Evolutionary conservation across 2,113 vertebrate genomes (phyloP).

Genomic region (Albula goreensis): DNA sequence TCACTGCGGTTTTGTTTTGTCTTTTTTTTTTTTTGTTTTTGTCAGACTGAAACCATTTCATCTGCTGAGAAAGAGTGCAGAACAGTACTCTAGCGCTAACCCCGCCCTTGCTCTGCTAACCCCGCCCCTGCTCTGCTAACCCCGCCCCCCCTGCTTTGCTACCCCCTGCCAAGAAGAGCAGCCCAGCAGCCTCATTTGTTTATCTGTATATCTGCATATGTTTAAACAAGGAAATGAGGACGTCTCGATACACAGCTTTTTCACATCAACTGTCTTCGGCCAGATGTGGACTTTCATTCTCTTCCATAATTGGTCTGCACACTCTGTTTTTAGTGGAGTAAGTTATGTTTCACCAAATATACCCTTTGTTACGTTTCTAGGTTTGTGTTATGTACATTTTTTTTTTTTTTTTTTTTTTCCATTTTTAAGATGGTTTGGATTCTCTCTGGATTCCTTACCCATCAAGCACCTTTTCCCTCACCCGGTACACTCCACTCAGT

Average conservation of each 20-base stretch:
- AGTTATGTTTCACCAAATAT: background rate
- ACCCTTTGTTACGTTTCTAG: no score
- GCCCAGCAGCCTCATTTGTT: slow-evolving; percentile 19
- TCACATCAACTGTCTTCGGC: background rate
- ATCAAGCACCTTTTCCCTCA: background rate
- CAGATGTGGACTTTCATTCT: background rate
- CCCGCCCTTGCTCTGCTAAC: background rate
- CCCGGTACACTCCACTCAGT: background rate
- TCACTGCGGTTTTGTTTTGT: slow-evolving; percentile 18
- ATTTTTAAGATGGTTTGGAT: background rate
- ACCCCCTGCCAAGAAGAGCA: slow-evolving; percentile 35
- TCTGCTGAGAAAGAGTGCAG: background rate
- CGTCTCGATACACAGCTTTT: background rate
- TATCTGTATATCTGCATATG: background rate
- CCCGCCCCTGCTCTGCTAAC: background rate
- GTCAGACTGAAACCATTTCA: background rate
- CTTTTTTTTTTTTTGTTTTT: background rate
- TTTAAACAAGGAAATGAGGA: background rate
- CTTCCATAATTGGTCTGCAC: background rate
- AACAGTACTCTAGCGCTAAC: background rate
- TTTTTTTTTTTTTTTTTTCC: background rate
- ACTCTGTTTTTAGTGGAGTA: background rate
- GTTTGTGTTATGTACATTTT: no score
- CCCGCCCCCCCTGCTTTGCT: background rate
- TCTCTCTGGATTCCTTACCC: background rate